phyloP scores from a whole-genome alignment of 2,113 vertebrate species.

The Grammomys dolichurus region DNA sequence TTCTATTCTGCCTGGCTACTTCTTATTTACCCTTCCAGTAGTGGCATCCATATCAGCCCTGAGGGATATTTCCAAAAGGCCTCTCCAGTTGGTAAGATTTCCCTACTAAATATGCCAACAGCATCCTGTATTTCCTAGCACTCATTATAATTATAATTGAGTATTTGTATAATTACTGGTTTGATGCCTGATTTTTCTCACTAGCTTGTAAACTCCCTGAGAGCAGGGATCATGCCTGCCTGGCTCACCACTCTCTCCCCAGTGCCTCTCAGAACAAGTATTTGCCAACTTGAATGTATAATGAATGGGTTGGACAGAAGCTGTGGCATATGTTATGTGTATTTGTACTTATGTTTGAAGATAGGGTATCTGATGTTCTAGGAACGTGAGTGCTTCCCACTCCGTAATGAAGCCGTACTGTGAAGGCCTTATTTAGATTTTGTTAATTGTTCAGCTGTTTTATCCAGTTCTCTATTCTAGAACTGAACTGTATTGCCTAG shows the following conservation, averaged over 20 bases:
- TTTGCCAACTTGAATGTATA: constrained; percentile 70
- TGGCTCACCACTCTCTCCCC: constrained; percentile 60
- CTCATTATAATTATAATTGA: constrained; percentile 70
- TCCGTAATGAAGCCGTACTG: constrained; percentile 55
- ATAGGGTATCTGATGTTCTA: constrained; percentile 70
- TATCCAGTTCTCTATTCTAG: constrained; percentile 2
- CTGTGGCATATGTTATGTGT: constrained; percentile 73
- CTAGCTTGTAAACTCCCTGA: constrained; percentile 66
- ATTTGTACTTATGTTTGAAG: constrained; percentile 74
- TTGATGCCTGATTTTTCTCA: constrained; percentile 65
- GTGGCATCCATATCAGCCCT: neutral
- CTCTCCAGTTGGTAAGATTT: constrained; percentile 67
- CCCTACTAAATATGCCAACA: constrained; percentile 72
- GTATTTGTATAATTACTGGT: constrained; percentile 74
- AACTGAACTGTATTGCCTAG: neutral
- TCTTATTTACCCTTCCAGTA: neutral
- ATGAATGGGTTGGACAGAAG: constrained; percentile 78
- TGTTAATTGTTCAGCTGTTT: constrained; percentile 57
- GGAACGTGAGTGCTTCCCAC: constrained; percentile 63
- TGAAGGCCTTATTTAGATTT: constrained; percentile 68
- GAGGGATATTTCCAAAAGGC: constrained; percentile 44
- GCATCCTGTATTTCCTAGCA: constrained; percentile 69
- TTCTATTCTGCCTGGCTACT: neutral
- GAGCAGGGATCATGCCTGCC: constrained; percentile 65
- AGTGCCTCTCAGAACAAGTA: constrained; percentile 67